Evolutionary conservation across 2,113 vertebrate genomes (phyloP).

Genomic region (Sisor rabdophorus): DNA sequence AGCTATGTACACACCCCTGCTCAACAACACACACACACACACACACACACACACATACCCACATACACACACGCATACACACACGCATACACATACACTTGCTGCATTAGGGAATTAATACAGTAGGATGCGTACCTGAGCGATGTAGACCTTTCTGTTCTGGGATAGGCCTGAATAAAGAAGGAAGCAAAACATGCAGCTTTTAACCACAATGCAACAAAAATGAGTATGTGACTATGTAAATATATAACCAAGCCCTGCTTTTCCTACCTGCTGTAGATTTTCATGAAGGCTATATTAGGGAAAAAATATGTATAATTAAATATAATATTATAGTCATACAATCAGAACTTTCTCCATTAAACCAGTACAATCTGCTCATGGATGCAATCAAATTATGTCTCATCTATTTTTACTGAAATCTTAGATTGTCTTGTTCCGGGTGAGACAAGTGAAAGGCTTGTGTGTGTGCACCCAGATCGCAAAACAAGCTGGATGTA

Average conservation of each 20-base stretch:
- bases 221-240: background rate
- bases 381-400: slow-evolving; percentile 10
- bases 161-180: slow-evolving; percentile 59
- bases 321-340: background rate
- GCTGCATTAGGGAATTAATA: slow-evolving; percentile 22
- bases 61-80: too few relatives aligned
- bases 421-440: background rate
- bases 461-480: background rate
- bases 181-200: slow-evolving; percentile 21
- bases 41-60: too few relatives aligned
- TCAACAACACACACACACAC: slow-evolving; percentile 27
- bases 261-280: slow-evolving; percentile 68
- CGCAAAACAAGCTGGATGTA: background rate
- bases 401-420: slow-evolving; percentile 25
- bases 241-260: slow-evolving; percentile 22
- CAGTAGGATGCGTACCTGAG: slow-evolving; percentile 60
- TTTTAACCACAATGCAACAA: background rate
- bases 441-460: background rate
- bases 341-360: background rate
- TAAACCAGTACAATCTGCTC: background rate
- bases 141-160: slow-evolving; percentile 67
- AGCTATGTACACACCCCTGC: slow-evolving; percentile 48
- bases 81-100: background rate
- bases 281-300: slow-evolving; percentile 65
- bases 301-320: background rate